phyloP scores from a whole-genome alignment of 2,888 invertebrate genomes.

The Trissonchulus latispiculum region DNA sequence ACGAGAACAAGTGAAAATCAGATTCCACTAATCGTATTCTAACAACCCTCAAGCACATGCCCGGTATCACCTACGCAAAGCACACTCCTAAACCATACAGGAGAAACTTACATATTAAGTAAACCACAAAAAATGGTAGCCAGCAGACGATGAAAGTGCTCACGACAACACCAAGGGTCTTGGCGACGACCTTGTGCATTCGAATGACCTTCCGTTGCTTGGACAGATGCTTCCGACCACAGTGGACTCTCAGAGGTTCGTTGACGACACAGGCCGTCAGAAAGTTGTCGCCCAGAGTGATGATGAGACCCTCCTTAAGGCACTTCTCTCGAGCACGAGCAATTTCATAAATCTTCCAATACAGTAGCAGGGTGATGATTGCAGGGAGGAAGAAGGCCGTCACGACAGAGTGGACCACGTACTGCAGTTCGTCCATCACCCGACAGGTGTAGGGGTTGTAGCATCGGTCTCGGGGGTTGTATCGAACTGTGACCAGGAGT shows the following conservation, averaged over 20 bases:
- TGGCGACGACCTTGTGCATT: conserved; percentile 51
- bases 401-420: conserved; percentile 13
- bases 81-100: no score
- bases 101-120: conserved; percentile 50
- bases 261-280: neutral
- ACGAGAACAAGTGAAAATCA: no score
- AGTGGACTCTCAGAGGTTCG: conserved; percentile 2
- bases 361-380: neutral
- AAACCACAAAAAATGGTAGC: conserved; percentile 54
- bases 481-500: conserved; percentile 38
- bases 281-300: conserved; percentile 2
- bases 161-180: conserved; percentile 54
- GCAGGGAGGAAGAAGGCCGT: conserved; percentile 14
- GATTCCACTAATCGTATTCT: no score
- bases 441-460: neutral
- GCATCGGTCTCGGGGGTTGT: conserved; percentile 29
- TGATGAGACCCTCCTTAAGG: conserved; percentile 2
- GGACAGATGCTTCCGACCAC: neutral
- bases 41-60: no score
- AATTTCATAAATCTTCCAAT: conserved; percentile 17
- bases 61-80: no score
- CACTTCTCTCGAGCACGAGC: conserved; percentile 1
- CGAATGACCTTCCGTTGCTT: conserved; percentile 40
- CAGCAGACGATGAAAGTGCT: conserved; percentile 55
- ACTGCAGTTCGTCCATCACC: conserved; percentile 2